Evolutionary conservation across 2,113 vertebrate genomes (phyloP), one percentile per base, ranked within the genome.

Genomic region (Jaculus jaculus): DNA sequence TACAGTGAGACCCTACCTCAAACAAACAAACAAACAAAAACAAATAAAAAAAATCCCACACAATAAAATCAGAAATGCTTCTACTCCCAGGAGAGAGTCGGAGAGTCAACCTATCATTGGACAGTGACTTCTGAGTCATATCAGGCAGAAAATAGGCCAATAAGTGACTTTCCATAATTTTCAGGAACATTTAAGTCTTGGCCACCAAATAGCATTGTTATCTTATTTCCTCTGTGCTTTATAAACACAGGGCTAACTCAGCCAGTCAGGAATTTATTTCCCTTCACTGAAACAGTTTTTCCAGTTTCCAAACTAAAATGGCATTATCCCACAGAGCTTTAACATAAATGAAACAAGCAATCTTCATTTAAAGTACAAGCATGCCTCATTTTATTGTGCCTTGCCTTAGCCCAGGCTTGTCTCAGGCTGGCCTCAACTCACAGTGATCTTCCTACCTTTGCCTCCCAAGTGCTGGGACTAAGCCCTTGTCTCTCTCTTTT

Each of bases 181-280:
- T 34, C n/a, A 8, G 18, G 18, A 68, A n/a, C 15, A 68, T 32
- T 68, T 21, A 71, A 1, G 20, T 71, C 47, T 32, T 68, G 37
- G 7, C 69, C 30, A 73, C 20, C 66, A 71, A 26, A 39, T 26
- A 65, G 10, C 24, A 39, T 42, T 89, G n/a, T 85, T n/a, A 30
- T 30, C 84, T 90, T 63, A 71, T 80, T 92, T 58, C 61, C 66
- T 47, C 28, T 65, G 78, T 47, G 60, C 26, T 92, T 79, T 96
- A 61, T 39, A 90, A 81, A 88, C 58, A 69, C 12, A 80, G 32
- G 20, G 61, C 32, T 81, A 79, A 24, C 71, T 91, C 42, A 73
- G 15, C n/a, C 60, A 89, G 3, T 34, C 30, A 63, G 23, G 21
- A 84, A n/a, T 84, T 58, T 32, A 37, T 84, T 87, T 94, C 68